These are phyloP conservation scores for Brotogeris chrysoptera DNA, from an alignment of 2,797 vertebrate genomes.

Conservation along the genomic window DNA sequence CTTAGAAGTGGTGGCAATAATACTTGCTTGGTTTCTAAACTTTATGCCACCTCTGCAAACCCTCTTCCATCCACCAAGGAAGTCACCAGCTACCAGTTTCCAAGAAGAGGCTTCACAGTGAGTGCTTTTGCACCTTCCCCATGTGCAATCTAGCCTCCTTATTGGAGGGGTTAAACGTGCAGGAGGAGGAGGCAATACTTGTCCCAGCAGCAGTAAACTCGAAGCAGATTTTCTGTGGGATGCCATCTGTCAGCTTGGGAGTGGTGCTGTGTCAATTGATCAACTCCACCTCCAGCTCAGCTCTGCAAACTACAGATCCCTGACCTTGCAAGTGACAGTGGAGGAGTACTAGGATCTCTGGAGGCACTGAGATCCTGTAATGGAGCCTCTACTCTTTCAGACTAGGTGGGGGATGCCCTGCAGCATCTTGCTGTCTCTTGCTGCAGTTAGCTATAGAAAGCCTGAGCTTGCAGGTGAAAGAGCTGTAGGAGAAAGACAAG, in stretches of 20 bases:
- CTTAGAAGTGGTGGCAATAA: not conserved
- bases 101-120: not conserved
- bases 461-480: not conserved
- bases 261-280: slow-evolving; percentile 53
- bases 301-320: slow-evolving; percentile 9
- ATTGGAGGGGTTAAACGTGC: not conserved
- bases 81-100: not conserved
- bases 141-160: not conserved
- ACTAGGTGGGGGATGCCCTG: not conserved
- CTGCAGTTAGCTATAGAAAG: not conserved
- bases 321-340: slow-evolving; percentile 33
- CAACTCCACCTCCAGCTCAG: slow-evolving; percentile 37
- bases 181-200: slow-evolving; percentile 14
- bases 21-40: not conserved
- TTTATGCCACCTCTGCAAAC: not conserved
- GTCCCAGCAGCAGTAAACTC: not conserved
- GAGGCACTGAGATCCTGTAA: not conserved
- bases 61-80: not conserved
- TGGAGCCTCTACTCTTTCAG: not conserved
- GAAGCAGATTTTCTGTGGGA: slow-evolving; percentile 65
- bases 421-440: not conserved
- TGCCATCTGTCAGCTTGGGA: slow-evolving; percentile 56
- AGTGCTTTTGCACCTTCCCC: not conserved
- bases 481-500: not conserved
- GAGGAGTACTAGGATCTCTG: not conserved